A percentile compares a stretch with the other conserved stretches of the same genome.
phyloP scores from a whole-genome alignment of 37 sponge, comb jelly and placozoan species.

The Cliona cf. orientalis region DNA sequence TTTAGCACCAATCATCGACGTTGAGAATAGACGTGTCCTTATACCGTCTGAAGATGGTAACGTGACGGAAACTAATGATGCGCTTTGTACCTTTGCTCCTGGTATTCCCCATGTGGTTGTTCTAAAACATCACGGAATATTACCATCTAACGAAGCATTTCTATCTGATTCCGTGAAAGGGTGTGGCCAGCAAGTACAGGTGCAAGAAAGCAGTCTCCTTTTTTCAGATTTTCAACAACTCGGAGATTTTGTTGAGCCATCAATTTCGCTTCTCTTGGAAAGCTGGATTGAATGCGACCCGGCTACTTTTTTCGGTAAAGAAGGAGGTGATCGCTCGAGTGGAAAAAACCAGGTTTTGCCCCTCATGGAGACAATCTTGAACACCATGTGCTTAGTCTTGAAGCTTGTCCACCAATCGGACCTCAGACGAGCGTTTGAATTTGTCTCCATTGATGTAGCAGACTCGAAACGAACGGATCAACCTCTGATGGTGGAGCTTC shows the following conservation, averaged over 20 bases:
- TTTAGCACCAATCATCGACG: background rate
- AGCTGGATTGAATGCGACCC: slow-evolving; percentile 41
- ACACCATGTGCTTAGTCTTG: background rate
- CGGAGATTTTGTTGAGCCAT: background rate
- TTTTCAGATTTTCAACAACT: background rate
- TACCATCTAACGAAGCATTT: background rate
- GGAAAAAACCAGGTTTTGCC: no score
- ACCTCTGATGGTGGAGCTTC: no score
- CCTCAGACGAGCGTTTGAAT: background rate
- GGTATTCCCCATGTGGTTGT: slow-evolving; percentile 8
- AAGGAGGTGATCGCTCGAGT: background rate
- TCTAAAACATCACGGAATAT: slow-evolving; percentile 2
- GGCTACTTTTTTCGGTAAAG: background rate
- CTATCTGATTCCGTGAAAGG: no score
- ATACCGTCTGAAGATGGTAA: background rate
- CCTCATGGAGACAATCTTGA: slow-evolving; percentile 19
- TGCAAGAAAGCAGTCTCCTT: background rate
- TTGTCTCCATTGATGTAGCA: no score
- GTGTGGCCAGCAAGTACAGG: no score
- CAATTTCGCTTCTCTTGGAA: slow-evolving; percentile 16
- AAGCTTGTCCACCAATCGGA: background rate
- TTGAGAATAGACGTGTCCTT: background rate
- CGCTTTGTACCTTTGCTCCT: background rate
- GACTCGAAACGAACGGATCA: no score
- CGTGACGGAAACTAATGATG: background rate